These are phyloP conservation scores for Incurvaria masculella DNA, from an alignment of 2,888 invertebrate genomes.

Conservation along the genomic window DNA sequence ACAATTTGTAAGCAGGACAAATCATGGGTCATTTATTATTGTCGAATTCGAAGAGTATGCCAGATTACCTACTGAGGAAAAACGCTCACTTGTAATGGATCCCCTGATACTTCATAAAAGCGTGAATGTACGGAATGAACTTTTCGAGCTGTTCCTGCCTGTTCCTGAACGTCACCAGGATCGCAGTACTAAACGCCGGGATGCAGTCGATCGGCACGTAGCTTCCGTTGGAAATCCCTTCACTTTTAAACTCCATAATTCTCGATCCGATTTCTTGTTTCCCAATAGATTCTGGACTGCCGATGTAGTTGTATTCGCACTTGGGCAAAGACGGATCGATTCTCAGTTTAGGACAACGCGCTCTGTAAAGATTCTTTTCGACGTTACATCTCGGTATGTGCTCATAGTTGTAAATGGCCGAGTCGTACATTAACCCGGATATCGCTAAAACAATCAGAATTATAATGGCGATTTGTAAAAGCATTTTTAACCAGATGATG, in stretches of 20 bases:
- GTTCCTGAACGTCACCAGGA: constrained; percentile 78
- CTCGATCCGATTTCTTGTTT: constrained; percentile 25
- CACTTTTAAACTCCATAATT: constrained; percentile 22
- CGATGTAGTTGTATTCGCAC: constrained; percentile 34
- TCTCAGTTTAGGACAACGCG: constrained; percentile 23
- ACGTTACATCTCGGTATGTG: constrained; percentile 26
- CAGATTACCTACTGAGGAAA: too few species aligned
- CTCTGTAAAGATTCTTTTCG: constrained; percentile 22
- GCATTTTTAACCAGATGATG: too few species aligned
- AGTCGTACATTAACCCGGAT: not conserved
- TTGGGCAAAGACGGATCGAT: constrained; percentile 21
- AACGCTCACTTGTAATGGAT: constrained; percentile 72
- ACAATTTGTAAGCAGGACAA: too few species aligned
- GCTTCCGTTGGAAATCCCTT: constrained; percentile 8
- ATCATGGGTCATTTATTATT: too few species aligned
- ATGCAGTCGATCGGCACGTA: constrained; percentile 24
- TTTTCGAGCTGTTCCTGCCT: constrained; percentile 70
- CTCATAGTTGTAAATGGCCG: constrained; percentile 27
- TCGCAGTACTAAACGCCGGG: constrained; percentile 64
- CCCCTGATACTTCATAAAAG: constrained; percentile 76
- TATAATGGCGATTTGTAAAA: too few species aligned
- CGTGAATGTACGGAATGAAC: constrained; percentile 84
- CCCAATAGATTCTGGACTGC: constrained; percentile 22
- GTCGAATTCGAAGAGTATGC: too few species aligned
- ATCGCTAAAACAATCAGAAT: too few species aligned